Evolutionary conservation across 2,888 invertebrate genomes (phyloP).

Genomic region (Plemyria rubiginata): DNA sequence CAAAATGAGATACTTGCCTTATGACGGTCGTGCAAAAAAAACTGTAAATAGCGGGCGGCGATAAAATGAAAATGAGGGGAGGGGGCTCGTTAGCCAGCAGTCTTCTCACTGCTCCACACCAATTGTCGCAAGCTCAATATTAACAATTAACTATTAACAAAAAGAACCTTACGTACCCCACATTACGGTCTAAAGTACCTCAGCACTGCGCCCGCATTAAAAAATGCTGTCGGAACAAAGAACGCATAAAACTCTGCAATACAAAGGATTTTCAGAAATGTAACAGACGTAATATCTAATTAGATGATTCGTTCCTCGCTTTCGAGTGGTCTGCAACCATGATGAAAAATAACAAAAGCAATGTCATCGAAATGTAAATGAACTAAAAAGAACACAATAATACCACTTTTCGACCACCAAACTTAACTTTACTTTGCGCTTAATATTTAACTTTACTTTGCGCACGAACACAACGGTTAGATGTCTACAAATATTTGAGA

Average conservation of each 20-base stretch:
- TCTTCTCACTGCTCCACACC: conserved; percentile 64
- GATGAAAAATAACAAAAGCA: background rate
- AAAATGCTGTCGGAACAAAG: conserved; percentile 73
- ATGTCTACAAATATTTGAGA: no score
- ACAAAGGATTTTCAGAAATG: conserved; percentile 80
- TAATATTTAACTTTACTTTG: no score
- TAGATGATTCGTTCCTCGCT: conserved; percentile 70
- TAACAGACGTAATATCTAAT: conserved; percentile 80
- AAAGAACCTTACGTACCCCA: conserved; percentile 49
- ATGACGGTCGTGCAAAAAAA: conserved; percentile 62
- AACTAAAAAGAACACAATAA: no score
- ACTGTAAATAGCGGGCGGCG: conserved; percentile 66
- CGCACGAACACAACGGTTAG: no score
- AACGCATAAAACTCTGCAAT: conserved; percentile 78
- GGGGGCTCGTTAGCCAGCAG: conserved; percentile 74
- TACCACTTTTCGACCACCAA: no score
- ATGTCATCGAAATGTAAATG: no score
- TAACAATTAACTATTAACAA: conserved; percentile 50
- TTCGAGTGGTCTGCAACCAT: conserved; percentile 41
- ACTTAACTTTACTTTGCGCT: no score
- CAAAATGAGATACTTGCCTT: conserved; percentile 62
- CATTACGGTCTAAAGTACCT: conserved; percentile 51
- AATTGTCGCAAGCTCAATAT: conserved; percentile 77
- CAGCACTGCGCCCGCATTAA: conserved; percentile 42
- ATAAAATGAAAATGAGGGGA: conserved; percentile 78